Conservation (phyloP, 2,888 invertebrate genomes). For the Coelogynopora nodosa region DNA sequence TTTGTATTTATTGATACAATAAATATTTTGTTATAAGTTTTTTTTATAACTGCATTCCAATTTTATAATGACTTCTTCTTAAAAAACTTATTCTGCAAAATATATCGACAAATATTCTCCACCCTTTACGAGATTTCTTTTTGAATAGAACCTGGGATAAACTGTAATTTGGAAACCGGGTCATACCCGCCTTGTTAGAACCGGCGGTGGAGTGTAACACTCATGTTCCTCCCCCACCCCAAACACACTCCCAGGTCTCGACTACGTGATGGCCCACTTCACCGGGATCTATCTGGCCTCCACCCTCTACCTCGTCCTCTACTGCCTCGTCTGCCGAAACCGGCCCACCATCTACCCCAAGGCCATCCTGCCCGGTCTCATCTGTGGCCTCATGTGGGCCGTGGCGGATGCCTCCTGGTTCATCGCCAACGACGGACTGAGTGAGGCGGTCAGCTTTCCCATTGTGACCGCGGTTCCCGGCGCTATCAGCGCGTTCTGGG, state of each 20-base stretch:
- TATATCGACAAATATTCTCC: no score
- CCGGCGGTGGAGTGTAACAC: no score
- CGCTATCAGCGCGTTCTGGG: not conserved
- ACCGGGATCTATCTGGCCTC: constrained; percentile 62
- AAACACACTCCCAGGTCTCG: constrained; percentile 59
- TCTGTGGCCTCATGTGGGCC: constrained; percentile 64
- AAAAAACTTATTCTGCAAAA: no score
- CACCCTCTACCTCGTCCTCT: constrained; percentile 60
- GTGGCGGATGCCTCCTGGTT: constrained; percentile 63
- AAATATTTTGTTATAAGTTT: no score
- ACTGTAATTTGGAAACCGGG: no score
- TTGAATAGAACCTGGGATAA: no score
- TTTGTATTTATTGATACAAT: no score
- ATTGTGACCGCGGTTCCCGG: not conserved
- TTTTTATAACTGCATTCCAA: no score
- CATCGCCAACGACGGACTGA: constrained; percentile 54
- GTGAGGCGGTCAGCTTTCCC: not conserved
- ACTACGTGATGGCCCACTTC: constrained; percentile 63
- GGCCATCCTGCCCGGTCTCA: constrained; percentile 61
- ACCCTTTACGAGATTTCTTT: no score
- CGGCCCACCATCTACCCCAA: constrained; percentile 60
- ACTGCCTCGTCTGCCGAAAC: constrained; percentile 58
- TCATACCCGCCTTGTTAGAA: no score
- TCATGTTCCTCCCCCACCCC: no score
- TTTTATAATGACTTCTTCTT: no score